Conservation (phyloP, 2,888 invertebrate genomes). For the Spialia ferax region DNA sequence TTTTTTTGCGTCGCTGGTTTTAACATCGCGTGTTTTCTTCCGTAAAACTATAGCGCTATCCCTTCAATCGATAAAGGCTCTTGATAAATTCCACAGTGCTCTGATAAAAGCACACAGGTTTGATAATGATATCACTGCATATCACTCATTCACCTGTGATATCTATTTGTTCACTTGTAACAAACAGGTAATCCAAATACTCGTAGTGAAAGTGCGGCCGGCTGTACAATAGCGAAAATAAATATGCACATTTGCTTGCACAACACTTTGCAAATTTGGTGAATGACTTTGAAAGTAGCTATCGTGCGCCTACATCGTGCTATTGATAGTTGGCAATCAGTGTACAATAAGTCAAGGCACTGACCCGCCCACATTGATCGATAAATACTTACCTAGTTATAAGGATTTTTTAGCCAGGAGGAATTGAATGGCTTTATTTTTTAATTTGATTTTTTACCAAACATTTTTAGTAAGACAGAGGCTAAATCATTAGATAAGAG, state of each 20-base stretch:
- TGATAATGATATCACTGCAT: slow-evolving; percentile 61
- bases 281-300: slow-evolving; percentile 6
- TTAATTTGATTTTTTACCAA: no score
- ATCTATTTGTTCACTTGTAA: slow-evolving; percentile 74
- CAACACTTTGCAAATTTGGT: slow-evolving; percentile 1
- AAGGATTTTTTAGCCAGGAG: not conserved
- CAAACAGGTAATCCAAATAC: slow-evolving; percentile 14
- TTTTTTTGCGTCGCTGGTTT: slow-evolving; percentile 46
- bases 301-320: not conserved
- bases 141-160: slow-evolving; percentile 66
- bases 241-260: slow-evolving; percentile 1
- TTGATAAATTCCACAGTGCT: slow-evolving; percentile 66
- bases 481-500: no score
- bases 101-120: slow-evolving; percentile 65
- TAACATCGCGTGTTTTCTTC: slow-evolving; percentile 29
- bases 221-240: not conserved
- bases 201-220: slow-evolving; percentile 15
- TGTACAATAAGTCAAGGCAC: slow-evolving; percentile 10
- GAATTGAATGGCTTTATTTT: no score
- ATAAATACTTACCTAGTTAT: not conserved
- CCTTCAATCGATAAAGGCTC: slow-evolving; percentile 58
- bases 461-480: no score
- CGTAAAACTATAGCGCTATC: slow-evolving; percentile 47
- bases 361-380: slow-evolving; percentile 5
- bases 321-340: not conserved